These are phyloP conservation scores for Neotoma lepida DNA, from an alignment of 2,113 vertebrate genomes.

Conservation along the genomic window DNA sequence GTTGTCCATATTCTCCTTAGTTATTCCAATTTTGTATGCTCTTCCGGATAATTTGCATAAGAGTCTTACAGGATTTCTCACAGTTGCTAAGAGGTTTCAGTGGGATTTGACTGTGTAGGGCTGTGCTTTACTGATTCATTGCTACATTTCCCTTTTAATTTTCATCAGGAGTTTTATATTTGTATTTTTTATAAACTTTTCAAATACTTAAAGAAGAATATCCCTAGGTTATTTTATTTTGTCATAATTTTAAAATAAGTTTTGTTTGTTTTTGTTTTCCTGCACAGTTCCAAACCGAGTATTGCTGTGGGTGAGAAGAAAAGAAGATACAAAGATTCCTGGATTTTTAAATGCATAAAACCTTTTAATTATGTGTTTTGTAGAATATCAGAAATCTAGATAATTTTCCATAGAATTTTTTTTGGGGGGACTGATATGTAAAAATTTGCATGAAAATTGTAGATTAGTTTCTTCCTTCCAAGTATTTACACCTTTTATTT, in stretches of 20 bases:
- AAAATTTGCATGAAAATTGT: background rate
- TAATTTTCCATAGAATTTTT: background rate
- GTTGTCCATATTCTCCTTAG: background rate
- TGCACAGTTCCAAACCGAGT: background rate
- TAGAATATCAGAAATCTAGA: background rate
- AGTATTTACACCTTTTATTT: background rate
- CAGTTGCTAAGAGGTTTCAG: background rate
- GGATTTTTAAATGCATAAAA: background rate
- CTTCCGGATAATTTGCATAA: background rate
- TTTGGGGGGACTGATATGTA: background rate
- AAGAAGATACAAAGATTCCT: background rate
- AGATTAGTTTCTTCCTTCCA: background rate
- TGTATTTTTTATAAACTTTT: background rate
- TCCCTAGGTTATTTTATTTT: background rate
- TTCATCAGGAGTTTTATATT: background rate
- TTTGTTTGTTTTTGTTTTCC: background rate
- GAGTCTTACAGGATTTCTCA: background rate
- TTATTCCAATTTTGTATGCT: background rate
- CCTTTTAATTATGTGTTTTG: background rate
- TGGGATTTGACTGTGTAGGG: background rate
- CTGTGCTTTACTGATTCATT: background rate
- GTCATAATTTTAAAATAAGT: background rate
- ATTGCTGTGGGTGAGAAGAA: background rate
- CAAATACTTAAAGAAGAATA: background rate
- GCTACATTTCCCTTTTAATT: background rate